Evolutionary conservation across 2,113 vertebrate species (phyloP).

Genomic region (Piprites chloris): DNA sequence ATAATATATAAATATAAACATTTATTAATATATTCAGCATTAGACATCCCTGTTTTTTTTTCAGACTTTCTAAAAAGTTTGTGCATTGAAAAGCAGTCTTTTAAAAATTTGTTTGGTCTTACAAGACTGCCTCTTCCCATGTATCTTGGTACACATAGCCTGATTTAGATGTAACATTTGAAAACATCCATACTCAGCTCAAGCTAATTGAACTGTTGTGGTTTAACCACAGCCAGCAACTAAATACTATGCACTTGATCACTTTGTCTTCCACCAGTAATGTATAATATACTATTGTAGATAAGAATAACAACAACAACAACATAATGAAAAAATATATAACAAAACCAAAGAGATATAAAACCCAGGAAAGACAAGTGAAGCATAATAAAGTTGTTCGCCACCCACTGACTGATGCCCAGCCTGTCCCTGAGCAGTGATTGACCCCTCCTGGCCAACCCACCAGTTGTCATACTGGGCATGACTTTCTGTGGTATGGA

Average conservation of each 20-base stretch:
- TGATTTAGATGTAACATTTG: not conserved
- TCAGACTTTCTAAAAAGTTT: not conserved
- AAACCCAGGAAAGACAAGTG: not conserved
- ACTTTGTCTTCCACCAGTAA: not conserved
- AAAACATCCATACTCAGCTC: not conserved
- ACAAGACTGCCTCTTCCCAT: not conserved
- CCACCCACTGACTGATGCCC: too few species aligned
- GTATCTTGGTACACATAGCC: not conserved
- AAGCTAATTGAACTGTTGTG: not conserved
- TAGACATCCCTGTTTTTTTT: not conserved
- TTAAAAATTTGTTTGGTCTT: not conserved
- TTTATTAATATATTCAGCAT: not conserved
- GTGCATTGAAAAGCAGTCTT: not conserved
- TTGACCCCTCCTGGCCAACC: not conserved
- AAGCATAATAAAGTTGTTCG: not conserved
- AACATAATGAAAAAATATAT: not conserved
- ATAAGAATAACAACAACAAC: not conserved
- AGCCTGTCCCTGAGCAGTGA: not conserved
- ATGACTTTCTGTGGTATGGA: rapidly evolving
- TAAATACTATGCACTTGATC: not conserved
- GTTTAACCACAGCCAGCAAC: not conserved
- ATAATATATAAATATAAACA: not conserved
- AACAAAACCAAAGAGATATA: not conserved
- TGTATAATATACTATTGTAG: not conserved
- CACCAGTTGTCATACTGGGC: not conserved